A percentile compares a stretch with the other conserved stretches of the same genome.
Conservation (phyloP, 1,140 invertebrate species). For the Halictus rubicundus region DNA sequence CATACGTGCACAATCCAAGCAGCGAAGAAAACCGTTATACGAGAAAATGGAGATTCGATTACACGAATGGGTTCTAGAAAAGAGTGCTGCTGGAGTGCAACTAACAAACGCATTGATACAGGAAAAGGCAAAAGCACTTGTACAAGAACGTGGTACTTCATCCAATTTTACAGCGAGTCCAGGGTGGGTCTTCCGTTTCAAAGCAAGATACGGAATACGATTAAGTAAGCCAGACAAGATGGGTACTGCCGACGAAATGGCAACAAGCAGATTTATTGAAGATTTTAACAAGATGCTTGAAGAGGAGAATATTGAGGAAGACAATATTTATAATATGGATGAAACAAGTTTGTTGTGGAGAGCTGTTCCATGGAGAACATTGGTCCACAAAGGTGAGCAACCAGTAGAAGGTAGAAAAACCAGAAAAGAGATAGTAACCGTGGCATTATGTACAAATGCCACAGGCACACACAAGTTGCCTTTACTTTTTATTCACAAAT, state of each 20-base stretch:
- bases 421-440: neutral
- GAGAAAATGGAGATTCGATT: too few species aligned
- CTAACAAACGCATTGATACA: too few species aligned
- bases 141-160: neutral
- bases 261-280: neutral
- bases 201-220: neutral
- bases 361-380: neutral
- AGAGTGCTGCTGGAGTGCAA: too few species aligned
- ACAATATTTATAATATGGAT: neutral
- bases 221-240: too few species aligned
- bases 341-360: conserved; percentile 6
- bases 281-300: neutral
- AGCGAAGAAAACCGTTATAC: too few species aligned
- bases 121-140: neutral
- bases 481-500: neutral
- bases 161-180: neutral
- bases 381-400: neutral
- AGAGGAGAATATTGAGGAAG: neutral
- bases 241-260: neutral
- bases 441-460: neutral
- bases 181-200: conserved; percentile 1
- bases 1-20: too few species aligned
- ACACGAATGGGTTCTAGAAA: too few species aligned
- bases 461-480: neutral
- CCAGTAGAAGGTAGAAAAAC: neutral